Evolutionary conservation across 2,113 vertebrate genomes (phyloP).

Genomic region (Solea senegalensis): DNA sequence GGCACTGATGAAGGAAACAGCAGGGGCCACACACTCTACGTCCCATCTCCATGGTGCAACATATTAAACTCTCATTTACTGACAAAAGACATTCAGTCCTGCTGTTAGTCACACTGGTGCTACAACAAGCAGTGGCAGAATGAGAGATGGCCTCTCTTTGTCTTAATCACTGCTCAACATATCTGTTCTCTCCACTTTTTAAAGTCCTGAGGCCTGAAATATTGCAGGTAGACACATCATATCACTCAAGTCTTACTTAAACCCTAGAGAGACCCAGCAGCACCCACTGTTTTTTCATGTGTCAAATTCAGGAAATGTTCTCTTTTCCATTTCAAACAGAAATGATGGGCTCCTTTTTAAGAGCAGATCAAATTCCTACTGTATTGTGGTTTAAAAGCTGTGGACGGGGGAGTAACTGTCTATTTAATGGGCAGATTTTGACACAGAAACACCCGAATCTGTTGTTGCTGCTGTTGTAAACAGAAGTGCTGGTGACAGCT

Average conservation of each 20-base stretch:
- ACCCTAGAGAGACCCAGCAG: conserved; percentile 22
- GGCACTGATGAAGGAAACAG: conserved; percentile 73
- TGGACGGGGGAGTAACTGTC: conserved; percentile 56
- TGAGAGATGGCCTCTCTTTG: conserved; percentile 64
- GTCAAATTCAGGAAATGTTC: conserved; percentile 47
- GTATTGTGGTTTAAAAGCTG: conserved; percentile 76
- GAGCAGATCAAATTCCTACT: conserved; percentile 51
- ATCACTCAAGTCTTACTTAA: conserved; percentile 22
- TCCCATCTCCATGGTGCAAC: conserved; percentile 77
- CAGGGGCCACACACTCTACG: conserved; percentile 69
- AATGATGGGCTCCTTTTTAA: conserved; percentile 57
- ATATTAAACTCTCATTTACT: conserved; percentile 83
- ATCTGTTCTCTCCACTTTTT: conserved; percentile 33
- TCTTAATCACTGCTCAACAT: conserved; percentile 56
- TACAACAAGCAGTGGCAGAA: conserved; percentile 64
- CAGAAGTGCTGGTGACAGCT: conserved; percentile 65
- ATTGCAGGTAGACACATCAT: conserved; percentile 6
- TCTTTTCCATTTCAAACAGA: conserved; percentile 70
- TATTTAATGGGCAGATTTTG: conserved; percentile 74
- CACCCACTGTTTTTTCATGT: conserved; percentile 28
- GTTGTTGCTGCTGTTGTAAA: conserved; percentile 71
- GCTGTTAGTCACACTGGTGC: conserved; percentile 70
- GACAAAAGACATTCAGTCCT: conserved; percentile 77
- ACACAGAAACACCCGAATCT: conserved; percentile 76
- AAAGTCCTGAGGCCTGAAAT: conserved; percentile 2